Evolutionary conservation across 2,113 vertebrate genomes (phyloP).

Genomic region (Arothron firmamentum): DNA sequence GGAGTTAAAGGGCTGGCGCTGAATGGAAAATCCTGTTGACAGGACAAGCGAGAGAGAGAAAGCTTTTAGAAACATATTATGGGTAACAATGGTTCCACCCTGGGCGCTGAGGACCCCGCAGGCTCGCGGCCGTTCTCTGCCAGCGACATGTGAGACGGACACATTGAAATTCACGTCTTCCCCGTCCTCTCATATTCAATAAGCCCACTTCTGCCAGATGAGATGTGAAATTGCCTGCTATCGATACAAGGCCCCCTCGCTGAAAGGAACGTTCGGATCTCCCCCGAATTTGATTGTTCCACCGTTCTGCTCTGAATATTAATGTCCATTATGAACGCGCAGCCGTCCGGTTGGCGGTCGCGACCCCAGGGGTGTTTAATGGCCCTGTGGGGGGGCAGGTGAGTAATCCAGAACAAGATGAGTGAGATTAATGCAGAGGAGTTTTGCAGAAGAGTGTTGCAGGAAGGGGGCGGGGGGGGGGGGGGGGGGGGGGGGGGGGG

Average conservation of each 20-base stretch:
- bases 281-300: conserved; percentile 67
- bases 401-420: conserved; percentile 48
- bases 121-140: conserved; percentile 33
- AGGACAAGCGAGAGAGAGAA: conserved; percentile 37
- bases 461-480: no score
- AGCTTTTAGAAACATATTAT: conserved; percentile 64
- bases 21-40: conserved; percentile 53
- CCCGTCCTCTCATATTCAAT: conserved; percentile 66
- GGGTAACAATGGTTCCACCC: conserved; percentile 51
- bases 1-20: conserved; percentile 43
- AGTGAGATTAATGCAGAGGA: conserved; percentile 49
- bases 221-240: conserved; percentile 72
- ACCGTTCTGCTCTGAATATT: conserved; percentile 60
- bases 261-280: conserved; percentile 65
- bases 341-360: conserved; percentile 44
- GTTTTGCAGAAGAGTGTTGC: conserved; percentile 38
- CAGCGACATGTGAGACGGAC: conserved; percentile 59
- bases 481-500: conserved; percentile 6
- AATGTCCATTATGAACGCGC: conserved; percentile 70
- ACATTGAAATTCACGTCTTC: conserved; percentile 46
- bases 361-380: conserved; percentile 54
- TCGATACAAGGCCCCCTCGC: conserved; percentile 55
- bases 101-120: conserved; percentile 28
- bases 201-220: conserved; percentile 64
- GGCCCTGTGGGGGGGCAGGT: conserved; percentile 45